Evolutionary conservation across 2,113 vertebrate species (phyloP), one percentile per base, ranked within the genome.

Genomic region (Ictalurus punctatus): DNA sequence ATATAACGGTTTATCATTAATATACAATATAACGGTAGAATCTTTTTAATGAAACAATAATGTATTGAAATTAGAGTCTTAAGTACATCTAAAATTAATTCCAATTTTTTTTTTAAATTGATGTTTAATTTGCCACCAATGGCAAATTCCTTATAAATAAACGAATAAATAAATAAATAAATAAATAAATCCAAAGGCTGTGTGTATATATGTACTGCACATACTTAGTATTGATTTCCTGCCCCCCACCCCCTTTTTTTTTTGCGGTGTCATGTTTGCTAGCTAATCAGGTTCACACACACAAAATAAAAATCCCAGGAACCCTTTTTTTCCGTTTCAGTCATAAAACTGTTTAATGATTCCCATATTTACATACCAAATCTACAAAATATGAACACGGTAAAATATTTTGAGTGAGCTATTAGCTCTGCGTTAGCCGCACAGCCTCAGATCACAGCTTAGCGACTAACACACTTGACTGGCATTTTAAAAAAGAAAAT

Each of bases 361-460:
- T 87, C 93, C 80, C 87, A 92, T 95, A 95, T 95, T 93, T 94
- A 95, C 95, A 95, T 93, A 95, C 93, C 92, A 96, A 96, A 96
- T 95, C 94, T 96, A 95, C 93, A 96, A 96, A 95, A 95, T 95
- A 93, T 93, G 92, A 93, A 94, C 92, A 94, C 92, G 92, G 93
- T 94, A 94, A 95, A 95, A 95, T 94, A 94, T 91, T 92, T 88
- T 92, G 85, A 90, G 86, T 90, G 6, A 92, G 92, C 91, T 82
- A 88, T 90, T 85, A 87, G 73, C 83, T 90, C 86, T 90, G 91
- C 94, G 93, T 95, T 95, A 90, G 91, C 91, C 0, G 93, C 92
- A 87, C 92, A 93, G 92, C 88, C 92, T 88, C 91, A 73, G 85
- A 93, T 59, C 83, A 84, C 56, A 92, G 16, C 82, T 74, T 79